Conservation (phyloP, 2,113 vertebrate species). For the Nipponia nippon region DNA sequence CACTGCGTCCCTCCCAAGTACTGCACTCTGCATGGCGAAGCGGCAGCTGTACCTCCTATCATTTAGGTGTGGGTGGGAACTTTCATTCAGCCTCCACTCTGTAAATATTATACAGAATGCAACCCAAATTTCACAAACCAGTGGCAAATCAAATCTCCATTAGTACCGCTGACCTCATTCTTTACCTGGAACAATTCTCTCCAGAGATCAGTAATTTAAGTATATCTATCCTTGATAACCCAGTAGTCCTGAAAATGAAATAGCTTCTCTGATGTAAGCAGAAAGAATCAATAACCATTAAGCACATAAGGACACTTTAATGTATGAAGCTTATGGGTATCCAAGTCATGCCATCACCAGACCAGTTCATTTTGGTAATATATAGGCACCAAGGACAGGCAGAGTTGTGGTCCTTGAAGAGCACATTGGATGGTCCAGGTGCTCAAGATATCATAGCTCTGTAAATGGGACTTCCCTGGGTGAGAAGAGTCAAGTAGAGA, state of each 20-base stretch:
- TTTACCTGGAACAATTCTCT: conserved; percentile 42
- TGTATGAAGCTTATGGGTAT: background rate
- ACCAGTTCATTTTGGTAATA: conserved; percentile 3
- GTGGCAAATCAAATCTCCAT: conserved; percentile 17
- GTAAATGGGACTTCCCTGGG: background rate
- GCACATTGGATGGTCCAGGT: background rate
- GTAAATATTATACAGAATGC: background rate
- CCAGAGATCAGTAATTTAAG: conserved; percentile 60
- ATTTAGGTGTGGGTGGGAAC: background rate
- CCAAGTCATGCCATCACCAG: conserved; percentile 27
- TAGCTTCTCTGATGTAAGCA: conserved; percentile 53
- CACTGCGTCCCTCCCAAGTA: background rate
- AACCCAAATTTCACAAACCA: background rate
- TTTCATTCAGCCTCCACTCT: background rate
- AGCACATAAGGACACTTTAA: conserved; percentile 50
- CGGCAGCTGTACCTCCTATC: background rate
- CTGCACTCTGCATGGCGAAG: background rate
- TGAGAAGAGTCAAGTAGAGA: background rate
- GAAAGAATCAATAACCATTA: conserved; percentile 73
- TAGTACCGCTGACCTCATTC: conserved; percentile 56
- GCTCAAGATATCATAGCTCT: background rate
- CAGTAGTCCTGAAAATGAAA: conserved; percentile 63
- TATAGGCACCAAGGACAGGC: background rate
- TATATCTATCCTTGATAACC: conserved; percentile 45
- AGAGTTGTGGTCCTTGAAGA: background rate